Percentiles rank a stretch among this genome's conserved stretches.
Evolutionary conservation across 2,888 invertebrate species (phyloP).

Genomic region (Lasius platythorax): DNA sequence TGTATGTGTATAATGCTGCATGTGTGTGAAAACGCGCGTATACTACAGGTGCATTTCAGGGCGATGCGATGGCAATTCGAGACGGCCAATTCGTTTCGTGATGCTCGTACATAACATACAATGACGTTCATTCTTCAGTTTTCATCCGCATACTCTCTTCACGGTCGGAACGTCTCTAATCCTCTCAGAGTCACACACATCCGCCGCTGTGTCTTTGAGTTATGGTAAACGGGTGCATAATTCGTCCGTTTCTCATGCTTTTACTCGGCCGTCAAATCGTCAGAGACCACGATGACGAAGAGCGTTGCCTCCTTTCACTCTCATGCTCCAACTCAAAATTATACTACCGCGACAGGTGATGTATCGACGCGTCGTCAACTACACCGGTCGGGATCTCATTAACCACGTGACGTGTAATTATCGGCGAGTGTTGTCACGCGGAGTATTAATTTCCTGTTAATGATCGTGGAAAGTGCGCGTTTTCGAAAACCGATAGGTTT

Average conservation of each 20-base stretch:
- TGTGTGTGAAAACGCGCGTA: slow-evolving; percentile 21
- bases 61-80: slow-evolving; percentile 61
- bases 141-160: slow-evolving; percentile 54
- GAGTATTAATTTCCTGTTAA: slow-evolving; percentile 41
- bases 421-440: slow-evolving; percentile 31
- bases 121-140: slow-evolving; percentile 51
- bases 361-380: slow-evolving; percentile 5
- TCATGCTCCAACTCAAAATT: slow-evolving; percentile 62
- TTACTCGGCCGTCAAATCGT: slow-evolving; percentile 74
- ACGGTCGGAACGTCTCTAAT: slow-evolving; percentile 69
- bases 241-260: slow-evolving; percentile 80
- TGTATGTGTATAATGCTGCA: background rate
- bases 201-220: slow-evolving; percentile 71
- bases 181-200: slow-evolving; percentile 60
- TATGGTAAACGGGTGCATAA: slow-evolving; percentile 79
- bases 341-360: slow-evolving; percentile 35
- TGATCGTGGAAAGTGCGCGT: slow-evolving; percentile 10
- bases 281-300: slow-evolving; percentile 31
- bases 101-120: background rate
- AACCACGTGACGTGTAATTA: slow-evolving; percentile 49
- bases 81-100: slow-evolving; percentile 66
- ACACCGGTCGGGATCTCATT: slow-evolving; percentile 29
- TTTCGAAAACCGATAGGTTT: slow-evolving; percentile 36
- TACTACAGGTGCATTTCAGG: slow-evolving; percentile 25
- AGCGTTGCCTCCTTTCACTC: slow-evolving; percentile 54